Percentiles rank a stretch among this genome's conserved stretches.
Conservation (phyloP, 2,113 vertebrate genomes). For the Notothenia rossii region DNA sequence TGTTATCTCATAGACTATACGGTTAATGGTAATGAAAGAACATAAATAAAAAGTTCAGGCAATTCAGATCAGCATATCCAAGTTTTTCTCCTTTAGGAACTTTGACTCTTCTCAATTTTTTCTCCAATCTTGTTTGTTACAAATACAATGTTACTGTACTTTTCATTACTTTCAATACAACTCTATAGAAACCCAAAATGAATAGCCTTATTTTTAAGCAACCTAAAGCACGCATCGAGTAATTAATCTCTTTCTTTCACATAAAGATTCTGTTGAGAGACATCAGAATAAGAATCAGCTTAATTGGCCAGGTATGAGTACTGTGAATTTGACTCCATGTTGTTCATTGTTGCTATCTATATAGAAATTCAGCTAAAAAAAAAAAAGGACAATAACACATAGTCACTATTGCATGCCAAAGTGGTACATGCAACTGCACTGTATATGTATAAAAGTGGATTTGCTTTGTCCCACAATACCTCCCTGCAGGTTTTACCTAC, state of each 20-base stretch:
- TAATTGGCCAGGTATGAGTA: no score
- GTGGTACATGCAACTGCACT: neutral
- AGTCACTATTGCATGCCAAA: neutral
- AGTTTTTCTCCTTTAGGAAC: neutral
- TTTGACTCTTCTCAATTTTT: neutral
- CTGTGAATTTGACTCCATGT: no score
- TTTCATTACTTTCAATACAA: neutral
- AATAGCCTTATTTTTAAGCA: neutral
- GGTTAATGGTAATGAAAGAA: neutral
- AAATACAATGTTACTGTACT: neutral
- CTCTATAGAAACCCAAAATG: neutral
- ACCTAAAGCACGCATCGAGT: neutral
- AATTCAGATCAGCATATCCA: neutral
- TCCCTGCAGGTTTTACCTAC: constrained; percentile 92
- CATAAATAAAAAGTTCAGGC: neutral
- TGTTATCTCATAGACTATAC: neutral
- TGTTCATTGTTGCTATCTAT: no score
- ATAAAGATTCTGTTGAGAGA: neutral
- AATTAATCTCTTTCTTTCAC: neutral
- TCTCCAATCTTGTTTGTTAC: neutral
- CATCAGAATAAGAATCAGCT: neutral
- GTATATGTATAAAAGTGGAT: neutral
- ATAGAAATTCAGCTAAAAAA: no score
- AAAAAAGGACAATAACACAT: no score
- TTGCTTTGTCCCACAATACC: neutral